Conservation (phyloP, 1,140 invertebrate species). For the Diabrotica undecimpunctata region DNA sequence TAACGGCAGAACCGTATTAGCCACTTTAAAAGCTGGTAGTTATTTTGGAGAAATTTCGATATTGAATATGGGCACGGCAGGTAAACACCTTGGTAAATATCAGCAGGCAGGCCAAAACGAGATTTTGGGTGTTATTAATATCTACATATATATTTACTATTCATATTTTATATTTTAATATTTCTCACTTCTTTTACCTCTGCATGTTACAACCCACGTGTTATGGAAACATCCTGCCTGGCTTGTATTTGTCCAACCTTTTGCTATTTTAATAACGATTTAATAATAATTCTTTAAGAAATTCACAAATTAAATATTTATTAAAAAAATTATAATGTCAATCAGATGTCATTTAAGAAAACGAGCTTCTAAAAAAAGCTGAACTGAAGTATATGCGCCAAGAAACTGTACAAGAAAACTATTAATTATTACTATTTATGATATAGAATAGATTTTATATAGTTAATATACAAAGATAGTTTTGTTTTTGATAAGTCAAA, state of each 20-base stretch:
- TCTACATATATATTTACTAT: constrained; percentile 8
- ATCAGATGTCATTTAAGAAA: no score
- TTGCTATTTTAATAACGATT: constrained; percentile 4
- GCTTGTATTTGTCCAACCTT: constrained; percentile 33
- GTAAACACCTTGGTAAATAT: constrained; percentile 93
- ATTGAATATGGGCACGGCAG: constrained; percentile 99
- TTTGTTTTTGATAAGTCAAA: no score
- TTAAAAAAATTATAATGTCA: no score
- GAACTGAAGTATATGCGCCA: no score
- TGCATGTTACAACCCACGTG: constrained; percentile 27
- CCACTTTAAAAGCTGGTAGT: constrained; percentile 93
- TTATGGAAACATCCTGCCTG: constrained; percentile 26
- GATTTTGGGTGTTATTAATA: constrained; percentile 11
- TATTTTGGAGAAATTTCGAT: constrained; percentile 99
- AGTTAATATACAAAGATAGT: no score
- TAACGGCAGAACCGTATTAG: constrained; percentile 94
- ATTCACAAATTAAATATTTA: neutral
- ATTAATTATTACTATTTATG: no score
- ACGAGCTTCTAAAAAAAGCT: no score
- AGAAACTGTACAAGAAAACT: no score
- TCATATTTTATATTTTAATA: neutral
- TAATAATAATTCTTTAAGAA: neutral
- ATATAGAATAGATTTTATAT: no score
- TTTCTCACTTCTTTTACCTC: neutral
- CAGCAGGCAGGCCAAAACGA: constrained; percentile 51